Percentiles rank a stretch among this genome's conserved stretches.
Conservation (phyloP, 1,140 invertebrate species). For the Meloidogyne hapla region DNA sequence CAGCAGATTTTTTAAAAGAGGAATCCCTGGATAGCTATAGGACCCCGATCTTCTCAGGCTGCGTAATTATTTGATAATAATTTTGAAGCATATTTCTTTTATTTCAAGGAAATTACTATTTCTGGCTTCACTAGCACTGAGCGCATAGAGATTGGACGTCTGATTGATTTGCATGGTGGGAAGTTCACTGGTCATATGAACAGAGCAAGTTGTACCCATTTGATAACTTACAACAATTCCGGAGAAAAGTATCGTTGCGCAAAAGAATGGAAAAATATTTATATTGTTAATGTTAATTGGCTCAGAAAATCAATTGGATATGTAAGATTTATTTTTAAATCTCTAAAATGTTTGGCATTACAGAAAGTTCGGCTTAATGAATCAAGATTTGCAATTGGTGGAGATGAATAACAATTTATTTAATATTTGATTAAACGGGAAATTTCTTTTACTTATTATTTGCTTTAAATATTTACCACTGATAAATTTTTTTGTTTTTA, state of each 20-base stretch:
- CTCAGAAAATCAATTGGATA: constrained; percentile 23
- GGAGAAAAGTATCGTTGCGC: constrained; percentile 27
- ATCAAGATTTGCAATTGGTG: background rate
- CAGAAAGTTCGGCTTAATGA: background rate
- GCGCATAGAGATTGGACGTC: constrained; percentile 10
- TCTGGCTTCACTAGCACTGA: constrained; percentile 17
- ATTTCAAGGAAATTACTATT: constrained; percentile 17
- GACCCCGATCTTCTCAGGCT: background rate
- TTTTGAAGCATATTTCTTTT: background rate
- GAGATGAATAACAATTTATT: background rate
- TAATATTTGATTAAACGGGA: background rate
- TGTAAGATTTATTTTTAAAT: background rate
- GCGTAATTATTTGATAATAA: constrained; percentile 13
- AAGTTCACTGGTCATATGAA: constrained; percentile 26
- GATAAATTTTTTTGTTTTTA: too few species aligned
- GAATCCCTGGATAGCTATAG: background rate
- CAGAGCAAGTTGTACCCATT: constrained; percentile 13
- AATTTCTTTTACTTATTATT: background rate
- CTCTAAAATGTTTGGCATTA: background rate
- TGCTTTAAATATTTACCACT: too few species aligned
- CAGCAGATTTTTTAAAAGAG: background rate
- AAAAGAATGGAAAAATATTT: constrained; percentile 11
- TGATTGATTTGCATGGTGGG: constrained; percentile 25
- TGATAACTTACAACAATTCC: constrained; percentile 14
- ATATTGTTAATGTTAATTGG: constrained; percentile 18